phyloP scores from a whole-genome alignment of 2,797 vertebrate species.

The Tamandua tetradactyla region DNA sequence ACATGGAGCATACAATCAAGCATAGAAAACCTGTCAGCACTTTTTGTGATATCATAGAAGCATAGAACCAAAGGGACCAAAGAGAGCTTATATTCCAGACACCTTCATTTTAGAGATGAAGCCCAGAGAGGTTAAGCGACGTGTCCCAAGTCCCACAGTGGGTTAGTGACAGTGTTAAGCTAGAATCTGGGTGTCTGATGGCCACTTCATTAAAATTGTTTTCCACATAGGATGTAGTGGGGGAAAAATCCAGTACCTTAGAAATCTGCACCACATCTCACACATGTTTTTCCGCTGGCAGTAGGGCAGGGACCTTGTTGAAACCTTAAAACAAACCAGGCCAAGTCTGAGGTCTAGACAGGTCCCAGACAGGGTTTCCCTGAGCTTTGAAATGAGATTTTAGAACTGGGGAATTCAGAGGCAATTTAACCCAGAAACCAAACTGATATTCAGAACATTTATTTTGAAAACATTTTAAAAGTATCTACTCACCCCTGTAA shows the following conservation, averaged over 20 bases:
- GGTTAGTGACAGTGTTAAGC: background rate
- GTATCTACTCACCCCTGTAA: constrained; percentile 57
- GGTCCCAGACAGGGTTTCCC: constrained; percentile 69
- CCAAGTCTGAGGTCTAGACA: constrained; percentile 75
- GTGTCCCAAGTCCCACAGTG: background rate
- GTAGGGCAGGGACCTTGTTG: constrained; percentile 31
- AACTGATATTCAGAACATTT: constrained; percentile 66
- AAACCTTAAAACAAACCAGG: constrained; percentile 78
- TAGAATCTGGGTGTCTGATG: background rate
- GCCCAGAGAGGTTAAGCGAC: background rate
- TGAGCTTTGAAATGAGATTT: constrained; percentile 73
- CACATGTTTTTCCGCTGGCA: constrained; percentile 36
- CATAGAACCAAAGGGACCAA: background rate
- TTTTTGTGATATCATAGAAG: background rate
- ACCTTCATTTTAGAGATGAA: constrained; percentile 6
- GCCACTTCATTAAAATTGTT: constrained; percentile 30
- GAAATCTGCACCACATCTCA: constrained; percentile 35
- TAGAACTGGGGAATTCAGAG: constrained; percentile 70
- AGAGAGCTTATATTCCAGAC: constrained; percentile 13
- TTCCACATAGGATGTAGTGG: constrained; percentile 41
- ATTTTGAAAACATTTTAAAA: constrained; percentile 75
- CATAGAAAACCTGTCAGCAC: constrained; percentile 44
- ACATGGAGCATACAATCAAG: constrained; percentile 44
- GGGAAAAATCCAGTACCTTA: constrained; percentile 24
- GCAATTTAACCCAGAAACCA: constrained; percentile 71